Conservation (phyloP, 1,140 invertebrate genomes). For the Drosophila oshimai region DNA sequence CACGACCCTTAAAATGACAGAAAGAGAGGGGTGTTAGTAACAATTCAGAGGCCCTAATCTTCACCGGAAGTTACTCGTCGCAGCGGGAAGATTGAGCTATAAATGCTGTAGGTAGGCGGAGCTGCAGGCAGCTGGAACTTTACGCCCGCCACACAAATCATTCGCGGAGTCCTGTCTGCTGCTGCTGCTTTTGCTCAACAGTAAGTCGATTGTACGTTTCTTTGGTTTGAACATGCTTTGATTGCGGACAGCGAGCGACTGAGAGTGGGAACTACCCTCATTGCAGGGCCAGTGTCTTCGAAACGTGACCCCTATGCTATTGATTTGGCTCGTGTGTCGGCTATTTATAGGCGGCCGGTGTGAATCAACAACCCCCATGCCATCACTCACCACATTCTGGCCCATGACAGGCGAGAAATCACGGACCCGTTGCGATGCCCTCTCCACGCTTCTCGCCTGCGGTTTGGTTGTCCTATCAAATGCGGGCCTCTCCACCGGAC, state of each 20-base stretch:
- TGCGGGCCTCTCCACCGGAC: slow-evolving; percentile 72
- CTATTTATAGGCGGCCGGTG: slow-evolving; percentile 41
- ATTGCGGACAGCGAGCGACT: slow-evolving; percentile 57
- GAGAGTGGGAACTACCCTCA: slow-evolving; percentile 6
- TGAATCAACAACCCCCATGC: slow-evolving; percentile 22
- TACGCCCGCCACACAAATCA: slow-evolving; percentile 71
- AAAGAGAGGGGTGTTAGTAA: not conserved
- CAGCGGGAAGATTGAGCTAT: slow-evolving; percentile 65
- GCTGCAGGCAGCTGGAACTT: slow-evolving; percentile 60
- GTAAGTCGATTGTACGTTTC: slow-evolving; percentile 25
- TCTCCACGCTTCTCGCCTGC: slow-evolving; percentile 9
- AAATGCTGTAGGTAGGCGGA: slow-evolving; percentile 61
- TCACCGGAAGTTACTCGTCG: slow-evolving; percentile 50
- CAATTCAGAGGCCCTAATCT: no score
- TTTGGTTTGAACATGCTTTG: slow-evolving; percentile 60
- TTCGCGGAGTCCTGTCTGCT: slow-evolving; percentile 33
- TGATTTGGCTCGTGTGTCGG: slow-evolving; percentile 40
- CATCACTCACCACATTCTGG: slow-evolving; percentile 73
- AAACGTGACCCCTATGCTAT: slow-evolving; percentile 62
- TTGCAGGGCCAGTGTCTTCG: not conserved
- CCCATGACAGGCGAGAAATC: slow-evolving; percentile 87
- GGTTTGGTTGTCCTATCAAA: slow-evolving; percentile 88
- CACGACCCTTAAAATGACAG: slow-evolving; percentile 85
- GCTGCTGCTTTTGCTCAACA: slow-evolving; percentile 11
- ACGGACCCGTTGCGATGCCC: slow-evolving; percentile 66